Conservation (phyloP, 2,888 invertebrate species). For the Coelopa pilipes region DNA sequence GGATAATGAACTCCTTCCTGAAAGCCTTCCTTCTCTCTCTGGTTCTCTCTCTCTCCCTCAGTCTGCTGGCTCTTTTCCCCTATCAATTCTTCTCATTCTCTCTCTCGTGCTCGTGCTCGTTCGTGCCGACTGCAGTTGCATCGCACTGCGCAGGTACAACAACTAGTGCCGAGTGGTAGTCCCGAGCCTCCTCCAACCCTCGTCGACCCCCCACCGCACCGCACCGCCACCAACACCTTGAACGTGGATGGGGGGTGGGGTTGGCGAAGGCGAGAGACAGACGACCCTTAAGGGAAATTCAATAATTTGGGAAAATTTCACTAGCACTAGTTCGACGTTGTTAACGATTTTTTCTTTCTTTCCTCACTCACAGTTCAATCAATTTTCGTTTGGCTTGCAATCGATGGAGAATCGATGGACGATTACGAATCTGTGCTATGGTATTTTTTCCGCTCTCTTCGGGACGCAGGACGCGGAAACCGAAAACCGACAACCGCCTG, state of each 20-base stretch:
- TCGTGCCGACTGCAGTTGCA: background rate
- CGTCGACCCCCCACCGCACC: no score
- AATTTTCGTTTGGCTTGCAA: no score
- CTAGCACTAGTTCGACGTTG: no score
- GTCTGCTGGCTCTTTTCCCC: no score
- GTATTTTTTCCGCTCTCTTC: no score
- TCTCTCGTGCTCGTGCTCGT: background rate
- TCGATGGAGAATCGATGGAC: background rate
- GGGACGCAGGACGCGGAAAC: background rate
- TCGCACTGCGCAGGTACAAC: slow-evolving; percentile 36
- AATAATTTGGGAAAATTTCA: no score
- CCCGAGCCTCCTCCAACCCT: background rate
- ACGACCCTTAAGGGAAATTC: background rate
- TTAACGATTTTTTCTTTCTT: no score
- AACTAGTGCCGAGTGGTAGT: background rate
- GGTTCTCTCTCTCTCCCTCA: no score
- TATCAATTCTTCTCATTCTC: no score
- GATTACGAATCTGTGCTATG: slow-evolving; percentile 10
- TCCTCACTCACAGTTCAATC: no score
- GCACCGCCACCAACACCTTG: background rate
- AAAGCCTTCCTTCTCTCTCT: background rate
- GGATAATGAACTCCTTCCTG: slow-evolving; percentile 58
- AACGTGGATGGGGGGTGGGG: background rate
- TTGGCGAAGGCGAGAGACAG: background rate
- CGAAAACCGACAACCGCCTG: slow-evolving; percentile 25